Evolutionary conservation across 2,113 vertebrate genomes (phyloP).

Genomic region (Equus przewalskii): DNA sequence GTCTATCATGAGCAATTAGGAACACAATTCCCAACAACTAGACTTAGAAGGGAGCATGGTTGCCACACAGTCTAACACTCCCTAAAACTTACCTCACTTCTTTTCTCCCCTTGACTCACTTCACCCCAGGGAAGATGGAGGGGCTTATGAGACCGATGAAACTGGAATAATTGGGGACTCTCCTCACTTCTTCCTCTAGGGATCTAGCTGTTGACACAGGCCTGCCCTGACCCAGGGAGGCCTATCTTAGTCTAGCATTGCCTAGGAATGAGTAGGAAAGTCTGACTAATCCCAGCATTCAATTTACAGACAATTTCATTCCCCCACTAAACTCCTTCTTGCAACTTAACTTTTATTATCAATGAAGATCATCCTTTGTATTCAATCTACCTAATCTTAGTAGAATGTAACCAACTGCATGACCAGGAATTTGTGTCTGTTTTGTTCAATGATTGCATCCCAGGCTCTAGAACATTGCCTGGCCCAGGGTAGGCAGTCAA

Average conservation of each 20-base stretch:
- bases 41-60: neutral
- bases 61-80: neutral
- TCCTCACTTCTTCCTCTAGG: neutral
- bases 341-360: neutral
- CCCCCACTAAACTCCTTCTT: neutral
- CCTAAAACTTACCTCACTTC: neutral
- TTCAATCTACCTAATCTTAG: neutral
- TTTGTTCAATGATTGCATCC: conserved; percentile 3
- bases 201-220: neutral
- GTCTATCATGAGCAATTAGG: neutral
- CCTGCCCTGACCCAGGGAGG: accelerated
- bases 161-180: neutral
- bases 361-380: neutral
- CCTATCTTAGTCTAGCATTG: neutral
- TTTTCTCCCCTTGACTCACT: neutral
- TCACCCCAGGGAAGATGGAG: neutral
- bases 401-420: neutral
- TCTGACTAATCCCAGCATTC: neutral
- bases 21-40: neutral
- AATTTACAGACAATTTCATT: neutral
- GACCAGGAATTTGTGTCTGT: neutral
- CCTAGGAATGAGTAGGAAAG: neutral
- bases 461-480: neutral
- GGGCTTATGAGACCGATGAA: neutral
- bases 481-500: neutral